Conservation (phyloP, 2,888 invertebrate species). For the Silvanus unidentatus region DNA sequence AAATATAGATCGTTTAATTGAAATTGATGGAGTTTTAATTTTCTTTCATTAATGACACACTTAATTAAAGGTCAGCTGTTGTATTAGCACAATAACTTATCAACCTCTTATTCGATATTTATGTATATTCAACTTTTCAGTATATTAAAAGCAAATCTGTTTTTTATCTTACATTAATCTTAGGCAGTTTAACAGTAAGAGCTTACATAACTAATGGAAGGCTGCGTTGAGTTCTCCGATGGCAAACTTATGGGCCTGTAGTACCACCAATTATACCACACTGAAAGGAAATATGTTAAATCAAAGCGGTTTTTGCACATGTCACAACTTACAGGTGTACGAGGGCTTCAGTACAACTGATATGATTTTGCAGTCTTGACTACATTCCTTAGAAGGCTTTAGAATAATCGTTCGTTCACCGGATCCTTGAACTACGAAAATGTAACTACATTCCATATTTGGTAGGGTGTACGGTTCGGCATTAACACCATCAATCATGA, state of each 20-base stretch:
- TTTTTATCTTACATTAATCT: no score
- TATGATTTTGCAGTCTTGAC: conserved; percentile 62
- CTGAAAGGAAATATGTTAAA: conserved; percentile 49
- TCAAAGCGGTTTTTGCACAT: conserved; percentile 9
- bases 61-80: conserved; percentile 2
- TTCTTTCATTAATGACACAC: neutral
- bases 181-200: conserved; percentile 61
- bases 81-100: conserved; percentile 1
- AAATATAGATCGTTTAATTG: neutral
- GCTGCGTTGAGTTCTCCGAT: conserved; percentile 53
- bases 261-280: conserved; percentile 82
- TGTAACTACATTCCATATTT: conserved; percentile 75
- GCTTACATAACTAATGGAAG: conserved; percentile 62
- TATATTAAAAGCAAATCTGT: no score
- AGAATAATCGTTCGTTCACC: conserved; percentile 69
- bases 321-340: conserved; percentile 65
- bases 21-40: conserved; percentile 1
- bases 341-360: conserved; percentile 65
- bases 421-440: conserved; percentile 66
- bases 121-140: no score
- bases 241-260: conserved; percentile 67
- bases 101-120: no score
- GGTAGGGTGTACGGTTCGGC: conserved; percentile 64
- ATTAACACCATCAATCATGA: conserved; percentile 67
- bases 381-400: conserved; percentile 72